Evolutionary conservation across 2,797 vertebrate genomes (phyloP), one percentile per base, ranked within the genome.

Genomic region (Sphenodon punctatus): DNA sequence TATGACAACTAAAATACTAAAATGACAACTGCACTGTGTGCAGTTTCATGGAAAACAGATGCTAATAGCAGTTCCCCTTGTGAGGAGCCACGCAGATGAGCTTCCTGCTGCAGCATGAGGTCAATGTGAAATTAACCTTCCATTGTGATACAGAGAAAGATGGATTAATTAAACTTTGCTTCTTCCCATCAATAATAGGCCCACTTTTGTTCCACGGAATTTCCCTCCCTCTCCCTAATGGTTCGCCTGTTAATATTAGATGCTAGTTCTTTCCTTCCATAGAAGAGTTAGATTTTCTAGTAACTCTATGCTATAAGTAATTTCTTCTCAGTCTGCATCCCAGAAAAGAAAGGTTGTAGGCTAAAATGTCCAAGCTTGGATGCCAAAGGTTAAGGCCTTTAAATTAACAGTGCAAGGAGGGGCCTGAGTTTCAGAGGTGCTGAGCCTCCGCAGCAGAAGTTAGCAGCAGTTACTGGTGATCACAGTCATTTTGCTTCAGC

Each of bases 101-200:
- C n/a, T 59, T 58, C 32, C 23, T 17, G 41, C 32, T 67, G 25
- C 20, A 75, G 82, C 0, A 0, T n/a, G 27, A 84, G 41, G 78
- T 36, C 41, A 84, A 34, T 39, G 60, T 46, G 84, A 71, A 85
- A 84, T 32, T 68, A 79, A 73, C 30, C 42, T 76, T 30, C 48
- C 63, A 84, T 0, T 68, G 53, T 74, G 20, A 75, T 58, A 20
- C 8, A 19, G 15, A 78, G 49, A 41, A 79, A 9, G 8, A 71
- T 6, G 1, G 63, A 86, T 59, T 34, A 56, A 82, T 23, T 68
- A 53, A 36, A 71, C 32, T 30, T 85, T 23, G 65, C 32, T 16
- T 49, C 10, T 48, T 64, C 3, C 15, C 23, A n/a, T 63, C 64
- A 60, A 20, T n/a, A 89, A 59, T 0, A 78, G 16, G 4, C 2